Evolutionary conservation across 1,140 invertebrate genomes (phyloP).

Genomic region (Littorina saxatilis): DNA sequence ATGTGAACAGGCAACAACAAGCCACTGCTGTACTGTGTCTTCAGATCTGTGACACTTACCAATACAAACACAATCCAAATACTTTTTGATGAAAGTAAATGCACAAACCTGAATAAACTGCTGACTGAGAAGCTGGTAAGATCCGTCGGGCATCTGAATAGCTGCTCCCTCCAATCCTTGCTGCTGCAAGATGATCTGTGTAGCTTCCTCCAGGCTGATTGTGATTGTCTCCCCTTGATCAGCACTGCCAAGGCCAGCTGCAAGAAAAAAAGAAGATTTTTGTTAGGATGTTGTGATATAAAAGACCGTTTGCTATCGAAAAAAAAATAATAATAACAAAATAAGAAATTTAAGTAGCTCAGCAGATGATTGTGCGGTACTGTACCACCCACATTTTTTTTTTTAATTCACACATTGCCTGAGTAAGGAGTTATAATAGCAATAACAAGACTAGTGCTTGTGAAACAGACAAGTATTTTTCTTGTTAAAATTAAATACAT

Average conservation of each 20-base stretch:
- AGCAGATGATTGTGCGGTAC: neutral
- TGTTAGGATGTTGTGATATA: neutral
- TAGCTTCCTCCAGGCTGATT: conserved; percentile 62
- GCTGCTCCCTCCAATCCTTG: conserved; percentile 51
- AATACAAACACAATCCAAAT: too few relatives aligned
- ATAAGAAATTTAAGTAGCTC: neutral
- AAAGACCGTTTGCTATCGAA: neutral
- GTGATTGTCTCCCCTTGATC: conserved; percentile 52
- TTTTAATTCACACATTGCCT: neutral
- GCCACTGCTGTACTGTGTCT: too few relatives aligned
- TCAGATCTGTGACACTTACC: too few relatives aligned
- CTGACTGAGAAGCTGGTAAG: conserved; percentile 59
- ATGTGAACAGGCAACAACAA: too few relatives aligned
- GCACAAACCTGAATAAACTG: conserved; percentile 46
- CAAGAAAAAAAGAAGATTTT: neutral
- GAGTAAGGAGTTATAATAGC: neutral
- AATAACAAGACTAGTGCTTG: neutral
- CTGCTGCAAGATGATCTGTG: conserved; percentile 57
- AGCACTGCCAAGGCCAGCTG: neutral
- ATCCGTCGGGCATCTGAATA: conserved; percentile 56
- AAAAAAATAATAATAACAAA: neutral
- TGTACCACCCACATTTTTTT: neutral
- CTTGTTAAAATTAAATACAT: too few relatives aligned
- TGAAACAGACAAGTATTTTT: too few relatives aligned
- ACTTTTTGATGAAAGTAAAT: too few relatives aligned